Percentiles rank a stretch among this genome's conserved stretches.
These are phyloP conservation scores for Margarornis squamiger DNA, from an alignment of 2,797 vertebrate species.

Conservation along the genomic window DNA sequence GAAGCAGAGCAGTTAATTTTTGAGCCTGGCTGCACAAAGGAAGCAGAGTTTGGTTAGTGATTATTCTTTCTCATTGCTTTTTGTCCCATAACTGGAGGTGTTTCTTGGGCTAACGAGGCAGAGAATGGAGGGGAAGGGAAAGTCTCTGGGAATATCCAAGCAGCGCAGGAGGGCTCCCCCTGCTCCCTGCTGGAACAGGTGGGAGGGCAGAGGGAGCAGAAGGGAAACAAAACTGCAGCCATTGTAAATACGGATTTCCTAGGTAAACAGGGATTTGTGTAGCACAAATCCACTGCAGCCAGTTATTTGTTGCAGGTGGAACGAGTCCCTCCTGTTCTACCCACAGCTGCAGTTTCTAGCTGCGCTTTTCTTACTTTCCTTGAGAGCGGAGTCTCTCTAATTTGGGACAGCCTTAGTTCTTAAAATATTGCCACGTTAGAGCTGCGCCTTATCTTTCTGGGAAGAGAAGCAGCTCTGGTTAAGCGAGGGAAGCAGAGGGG, in stretches of 20 bases:
- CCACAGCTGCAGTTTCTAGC: not conserved
- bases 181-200: not conserved
- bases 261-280: not conserved
- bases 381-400: not conserved
- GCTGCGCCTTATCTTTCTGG: not conserved
- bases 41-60: not conserved
- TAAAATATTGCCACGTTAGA: fast-evolving
- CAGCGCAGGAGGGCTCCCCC: not conserved
- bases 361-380: not conserved
- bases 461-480: not conserved
- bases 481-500: not conserved
- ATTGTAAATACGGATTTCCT: not conserved
- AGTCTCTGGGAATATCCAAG: not conserved
- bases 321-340: not conserved
- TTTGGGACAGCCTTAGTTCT: not conserved
- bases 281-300: not conserved
- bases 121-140: not conserved
- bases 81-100: not conserved
- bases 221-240: not conserved
- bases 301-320: not conserved
- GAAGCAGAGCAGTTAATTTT: not conserved
- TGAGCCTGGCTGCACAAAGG: not conserved
- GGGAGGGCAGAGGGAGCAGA: not conserved
- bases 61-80: not conserved
- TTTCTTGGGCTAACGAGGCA: not conserved